Evolutionary conservation across 2,888 invertebrate species (phyloP).

Genomic region (Mystacides longicornis): DNA sequence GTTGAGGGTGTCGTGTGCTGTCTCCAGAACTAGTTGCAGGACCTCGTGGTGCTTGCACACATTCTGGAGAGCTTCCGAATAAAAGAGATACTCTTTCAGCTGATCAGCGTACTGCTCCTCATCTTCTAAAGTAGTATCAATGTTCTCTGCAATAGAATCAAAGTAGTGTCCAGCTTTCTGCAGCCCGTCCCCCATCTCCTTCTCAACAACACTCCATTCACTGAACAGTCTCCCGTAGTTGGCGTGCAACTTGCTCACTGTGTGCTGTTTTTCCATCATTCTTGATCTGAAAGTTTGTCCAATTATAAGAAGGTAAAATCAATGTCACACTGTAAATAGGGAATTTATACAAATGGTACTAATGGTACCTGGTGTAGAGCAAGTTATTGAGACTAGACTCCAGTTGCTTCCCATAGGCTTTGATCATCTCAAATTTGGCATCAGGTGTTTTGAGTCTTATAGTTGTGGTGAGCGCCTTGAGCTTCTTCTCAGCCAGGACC

Average conservation of each 20-base stretch:
- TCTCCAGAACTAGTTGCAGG: constrained; percentile 63
- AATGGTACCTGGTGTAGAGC: constrained; percentile 45
- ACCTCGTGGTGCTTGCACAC: constrained; percentile 69
- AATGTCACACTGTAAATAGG: not conserved
- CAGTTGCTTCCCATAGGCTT: constrained; percentile 66
- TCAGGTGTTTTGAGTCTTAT: constrained; percentile 68
- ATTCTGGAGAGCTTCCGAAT: constrained; percentile 64
- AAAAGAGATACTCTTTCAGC: constrained; percentile 75
- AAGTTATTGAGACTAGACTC: constrained; percentile 55
- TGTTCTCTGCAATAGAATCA: constrained; percentile 63
- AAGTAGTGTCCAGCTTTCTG: constrained; percentile 62
- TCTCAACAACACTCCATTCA: constrained; percentile 80
- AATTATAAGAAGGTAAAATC: not conserved
- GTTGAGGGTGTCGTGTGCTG: constrained; percentile 57
- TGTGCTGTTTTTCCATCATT: constrained; percentile 69
- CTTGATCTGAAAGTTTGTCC: constrained; percentile 46
- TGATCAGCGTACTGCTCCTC: constrained; percentile 79
- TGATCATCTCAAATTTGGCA: constrained; percentile 64
- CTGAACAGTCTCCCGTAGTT: constrained; percentile 77
- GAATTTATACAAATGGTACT: not conserved
- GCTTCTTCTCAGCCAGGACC: constrained; percentile 69
- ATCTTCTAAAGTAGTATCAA: constrained; percentile 69
- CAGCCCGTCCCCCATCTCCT: constrained; percentile 72
- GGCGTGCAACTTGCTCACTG: constrained; percentile 70
- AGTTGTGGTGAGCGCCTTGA: constrained; percentile 67